Percentiles rank a stretch among this genome's conserved stretches.
phyloP scores from a whole-genome alignment of 1,140 invertebrate genomes.

The Drosophila aff. region DNA sequence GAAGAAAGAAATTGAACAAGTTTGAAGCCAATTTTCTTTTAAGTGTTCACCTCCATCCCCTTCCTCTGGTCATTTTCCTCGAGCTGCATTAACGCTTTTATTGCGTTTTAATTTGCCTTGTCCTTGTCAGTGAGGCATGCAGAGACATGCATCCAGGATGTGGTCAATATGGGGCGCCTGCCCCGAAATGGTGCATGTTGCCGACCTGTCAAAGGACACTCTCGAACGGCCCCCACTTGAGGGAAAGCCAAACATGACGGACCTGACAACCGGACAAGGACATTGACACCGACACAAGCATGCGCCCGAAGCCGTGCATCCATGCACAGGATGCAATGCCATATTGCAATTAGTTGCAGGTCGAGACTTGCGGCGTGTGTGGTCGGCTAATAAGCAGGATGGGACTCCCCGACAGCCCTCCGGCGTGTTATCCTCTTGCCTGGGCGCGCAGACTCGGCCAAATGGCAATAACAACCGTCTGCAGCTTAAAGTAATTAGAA shows the following conservation, averaged over 20 bases:
- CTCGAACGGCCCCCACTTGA: conserved; percentile 17
- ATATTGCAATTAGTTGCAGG: conserved; percentile 80
- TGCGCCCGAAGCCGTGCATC: conserved; percentile 18
- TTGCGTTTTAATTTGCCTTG: conserved; percentile 81
- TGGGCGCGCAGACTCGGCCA: conserved; percentile 15
- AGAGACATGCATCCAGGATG: conserved; percentile 74
- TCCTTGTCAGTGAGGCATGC: conserved; percentile 75
- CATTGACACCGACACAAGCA: conserved; percentile 50
- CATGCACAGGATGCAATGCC: conserved; percentile 73
- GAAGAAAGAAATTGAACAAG: not conserved
- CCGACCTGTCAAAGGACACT: conserved; percentile 71
- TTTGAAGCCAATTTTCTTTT: conserved; percentile 33
- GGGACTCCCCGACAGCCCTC: conserved; percentile 1
- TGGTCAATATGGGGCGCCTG: conserved; percentile 35
- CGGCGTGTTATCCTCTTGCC: conserved; percentile 47
- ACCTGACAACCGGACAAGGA: conserved; percentile 58
- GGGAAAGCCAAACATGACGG: conserved; percentile 65
- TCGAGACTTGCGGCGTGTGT: conserved; percentile 62
- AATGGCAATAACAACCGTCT: conserved; percentile 67
- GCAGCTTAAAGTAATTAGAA: conserved; percentile 81
- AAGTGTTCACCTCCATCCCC: not conserved
- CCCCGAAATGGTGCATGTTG: conserved; percentile 60
- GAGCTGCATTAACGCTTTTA: conserved; percentile 73
- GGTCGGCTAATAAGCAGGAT: conserved; percentile 66
- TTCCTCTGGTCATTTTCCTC: not conserved